These are phyloP conservation scores for Pituophis catenifer DNA, from an alignment of 2,113 vertebrate genomes.

Conservation along the genomic window DNA sequence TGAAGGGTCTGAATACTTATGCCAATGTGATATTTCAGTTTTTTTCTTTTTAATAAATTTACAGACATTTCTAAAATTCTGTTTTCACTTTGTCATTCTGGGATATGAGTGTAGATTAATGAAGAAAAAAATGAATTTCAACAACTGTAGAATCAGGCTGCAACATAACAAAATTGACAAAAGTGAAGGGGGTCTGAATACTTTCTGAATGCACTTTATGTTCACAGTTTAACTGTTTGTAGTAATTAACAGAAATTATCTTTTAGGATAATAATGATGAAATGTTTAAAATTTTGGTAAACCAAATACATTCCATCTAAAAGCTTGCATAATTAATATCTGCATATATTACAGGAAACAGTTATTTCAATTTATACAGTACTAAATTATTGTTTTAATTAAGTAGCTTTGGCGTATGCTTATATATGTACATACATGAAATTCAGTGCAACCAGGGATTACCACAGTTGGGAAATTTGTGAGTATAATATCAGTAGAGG, in stretches of 20 bases:
- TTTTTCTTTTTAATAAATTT: too few species aligned
- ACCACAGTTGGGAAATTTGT: not conserved
- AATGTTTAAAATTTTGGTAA: constrained; percentile 28
- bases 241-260: not conserved
- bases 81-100: too few species aligned
- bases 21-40: too few species aligned
- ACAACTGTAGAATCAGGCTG: too few species aligned
- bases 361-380: constrained; percentile 3
- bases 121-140: too few species aligned
- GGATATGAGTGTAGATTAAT: too few species aligned
- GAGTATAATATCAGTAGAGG: not conserved
- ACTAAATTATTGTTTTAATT: not conserved
- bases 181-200: too few species aligned
- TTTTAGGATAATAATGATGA: constrained; percentile 8
- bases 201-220: not conserved
- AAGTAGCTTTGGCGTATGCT: not conserved
- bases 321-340: constrained; percentile 11
- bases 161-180: too few species aligned
- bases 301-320: constrained; percentile 22
- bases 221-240: not conserved
- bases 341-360: constrained; percentile 21
- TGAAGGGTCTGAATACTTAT: too few species aligned
- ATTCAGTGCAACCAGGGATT: not conserved
- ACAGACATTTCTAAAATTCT: too few species aligned
- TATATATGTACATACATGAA: not conserved